Evolutionary conservation across 2,113 vertebrate genomes (phyloP).

Genomic region (Pogonocichla stellata): DNA sequence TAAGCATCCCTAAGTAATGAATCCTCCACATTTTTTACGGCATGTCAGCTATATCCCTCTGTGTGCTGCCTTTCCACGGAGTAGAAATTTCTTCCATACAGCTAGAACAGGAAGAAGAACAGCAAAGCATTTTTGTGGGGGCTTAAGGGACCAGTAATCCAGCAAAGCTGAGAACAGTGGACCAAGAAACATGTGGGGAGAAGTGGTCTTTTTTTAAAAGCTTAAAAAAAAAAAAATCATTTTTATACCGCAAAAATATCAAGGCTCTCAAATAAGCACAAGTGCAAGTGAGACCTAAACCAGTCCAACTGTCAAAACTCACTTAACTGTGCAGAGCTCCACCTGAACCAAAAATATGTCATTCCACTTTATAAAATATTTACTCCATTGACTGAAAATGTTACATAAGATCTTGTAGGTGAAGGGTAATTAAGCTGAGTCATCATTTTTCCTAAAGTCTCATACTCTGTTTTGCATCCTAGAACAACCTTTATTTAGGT

Average conservation of each 20-base stretch:
- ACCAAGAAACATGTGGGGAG: background rate
- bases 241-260: conserved; percentile 28
- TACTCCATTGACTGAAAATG: conserved; percentile 29
- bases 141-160: background rate
- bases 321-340: conserved; percentile 32
- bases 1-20: background rate
- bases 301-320: conserved; percentile 35
- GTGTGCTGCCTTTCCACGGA: background rate
- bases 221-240: background rate
- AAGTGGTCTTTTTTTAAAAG: background rate
- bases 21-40: background rate
- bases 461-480: conserved; percentile 33
- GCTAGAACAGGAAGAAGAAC: background rate
- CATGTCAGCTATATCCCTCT: background rate
- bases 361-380: conserved; percentile 39
- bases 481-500: conserved; percentile 42
- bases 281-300: background rate
- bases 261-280: background rate
- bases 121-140: background rate
- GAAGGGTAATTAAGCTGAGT: conserved; percentile 3
- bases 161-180: background rate
- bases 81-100: background rate
- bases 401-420: background rate
- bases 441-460: conserved; percentile 37
- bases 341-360: conserved; percentile 48